These are phyloP conservation scores for Prunella himalayana DNA, from an alignment of 2,113 vertebrate genomes.

Conservation along the genomic window DNA sequence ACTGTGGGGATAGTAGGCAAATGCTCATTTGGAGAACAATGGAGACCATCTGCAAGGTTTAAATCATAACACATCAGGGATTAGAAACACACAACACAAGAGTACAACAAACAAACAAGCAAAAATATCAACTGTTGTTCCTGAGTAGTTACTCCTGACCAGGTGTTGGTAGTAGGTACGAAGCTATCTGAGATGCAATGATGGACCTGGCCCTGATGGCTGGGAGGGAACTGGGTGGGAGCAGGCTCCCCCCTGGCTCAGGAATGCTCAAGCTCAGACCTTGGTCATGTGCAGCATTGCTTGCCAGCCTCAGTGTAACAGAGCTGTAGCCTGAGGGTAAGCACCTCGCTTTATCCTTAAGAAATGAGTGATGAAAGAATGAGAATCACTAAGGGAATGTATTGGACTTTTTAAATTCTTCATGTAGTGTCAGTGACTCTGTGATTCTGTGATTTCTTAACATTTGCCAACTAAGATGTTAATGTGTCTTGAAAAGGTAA, in stretches of 20 bases:
- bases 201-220: no score
- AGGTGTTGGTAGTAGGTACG: neutral
- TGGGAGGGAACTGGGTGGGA: neutral
- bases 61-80: neutral
- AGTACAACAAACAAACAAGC: neutral
- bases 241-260: accelerated
- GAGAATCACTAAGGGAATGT: neutral
- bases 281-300: accelerated
- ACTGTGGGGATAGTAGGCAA: neutral
- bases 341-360: accelerated
- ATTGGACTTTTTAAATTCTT: neutral
- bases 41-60: neutral
- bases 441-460: neutral
- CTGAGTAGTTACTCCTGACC: neutral
- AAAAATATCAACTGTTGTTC: neutral
- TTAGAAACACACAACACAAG: neutral
- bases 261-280: neutral
- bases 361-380: neutral
- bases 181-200: accelerated
- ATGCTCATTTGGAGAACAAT: neutral
- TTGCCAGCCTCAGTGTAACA: neutral
- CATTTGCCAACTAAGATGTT: neutral
- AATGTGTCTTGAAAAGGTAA: neutral
- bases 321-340: neutral
- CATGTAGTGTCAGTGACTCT: neutral